Evolutionary conservation across 1,140 invertebrate species (phyloP).

Genomic region (Drosophila lowei): DNA sequence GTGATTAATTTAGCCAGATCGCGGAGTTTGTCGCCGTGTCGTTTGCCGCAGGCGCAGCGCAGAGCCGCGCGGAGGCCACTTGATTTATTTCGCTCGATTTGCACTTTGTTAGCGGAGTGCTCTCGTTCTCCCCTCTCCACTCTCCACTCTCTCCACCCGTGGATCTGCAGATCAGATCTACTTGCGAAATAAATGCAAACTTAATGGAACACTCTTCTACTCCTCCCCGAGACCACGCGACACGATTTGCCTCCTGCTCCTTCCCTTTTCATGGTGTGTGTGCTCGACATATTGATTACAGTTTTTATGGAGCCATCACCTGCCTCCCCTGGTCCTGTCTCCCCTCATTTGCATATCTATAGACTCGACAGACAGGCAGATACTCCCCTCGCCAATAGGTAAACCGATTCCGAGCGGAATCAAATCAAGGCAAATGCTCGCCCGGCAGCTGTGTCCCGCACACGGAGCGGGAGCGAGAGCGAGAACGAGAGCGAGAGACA

Average conservation of each 20-base stretch:
- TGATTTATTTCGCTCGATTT: conserved; percentile 66
- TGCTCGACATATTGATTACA: conserved; percentile 53
- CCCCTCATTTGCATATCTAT: conserved; percentile 69
- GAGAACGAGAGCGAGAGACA: conserved; percentile 35
- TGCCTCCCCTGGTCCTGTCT: conserved; percentile 45
- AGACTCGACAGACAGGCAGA: conserved; percentile 3
- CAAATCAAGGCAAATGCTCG: conserved; percentile 74
- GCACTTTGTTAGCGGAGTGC: conserved; percentile 61
- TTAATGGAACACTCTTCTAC: conserved; percentile 28
- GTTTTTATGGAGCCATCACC: conserved; percentile 73
- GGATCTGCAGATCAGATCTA: neutral
- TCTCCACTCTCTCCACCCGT: conserved; percentile 10
- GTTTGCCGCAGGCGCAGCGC: no score
- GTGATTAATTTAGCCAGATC: conserved; percentile 70
- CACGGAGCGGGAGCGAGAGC: conserved; percentile 8
- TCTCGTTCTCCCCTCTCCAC: neutral
- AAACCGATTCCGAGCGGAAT: conserved; percentile 49
- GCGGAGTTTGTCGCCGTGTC: conserved; percentile 29
- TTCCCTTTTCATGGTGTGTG: no score
- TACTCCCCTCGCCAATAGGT: conserved; percentile 44
- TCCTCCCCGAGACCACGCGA: no score
- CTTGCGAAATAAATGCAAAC: conserved; percentile 35
- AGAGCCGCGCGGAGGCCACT: conserved; percentile 1
- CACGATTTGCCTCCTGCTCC: neutral
- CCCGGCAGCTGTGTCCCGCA: conserved; percentile 49